Percentiles rank a stretch among this genome's conserved stretches.
These are phyloP conservation scores for Natrix natrix DNA, from an alignment of 2,797 vertebrate species.

Conservation along the genomic window DNA sequence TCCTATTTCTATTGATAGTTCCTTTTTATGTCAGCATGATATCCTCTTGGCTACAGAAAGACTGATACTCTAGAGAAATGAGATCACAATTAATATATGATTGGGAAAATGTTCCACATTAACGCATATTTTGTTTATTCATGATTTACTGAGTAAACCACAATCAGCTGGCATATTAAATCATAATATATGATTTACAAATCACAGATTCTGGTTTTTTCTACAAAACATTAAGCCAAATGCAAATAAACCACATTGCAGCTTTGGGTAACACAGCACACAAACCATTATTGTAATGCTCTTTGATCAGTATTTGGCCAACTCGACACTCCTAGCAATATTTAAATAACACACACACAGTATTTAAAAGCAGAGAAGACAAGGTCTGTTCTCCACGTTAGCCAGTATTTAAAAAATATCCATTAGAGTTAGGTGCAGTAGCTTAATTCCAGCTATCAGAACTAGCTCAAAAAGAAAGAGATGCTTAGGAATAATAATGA, in stretches of 20 bases:
- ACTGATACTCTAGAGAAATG: too few species aligned
- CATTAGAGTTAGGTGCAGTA: neutral
- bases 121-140: neutral
- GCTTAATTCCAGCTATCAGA: neutral
- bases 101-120: neutral
- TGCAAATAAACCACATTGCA: neutral
- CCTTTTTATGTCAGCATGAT: neutral
- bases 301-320: neutral
- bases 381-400: neutral
- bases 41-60: neutral
- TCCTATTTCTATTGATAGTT: neutral
- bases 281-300: neutral
- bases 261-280: neutral
- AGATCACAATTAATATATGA: neutral
- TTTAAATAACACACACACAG: neutral
- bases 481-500: neutral
- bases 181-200: neutral
- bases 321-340: neutral
- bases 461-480: neutral
- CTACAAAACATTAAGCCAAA: neutral
- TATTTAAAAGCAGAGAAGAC: neutral
- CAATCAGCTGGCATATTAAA: neutral
- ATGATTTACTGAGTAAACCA: neutral
- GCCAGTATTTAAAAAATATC: neutral
- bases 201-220: neutral